A percentile compares a stretch with the other conserved stretches of the same genome.
Evolutionary conservation across 2,888 invertebrate genomes (phyloP).

Genomic region (Volucella inflata): DNA sequence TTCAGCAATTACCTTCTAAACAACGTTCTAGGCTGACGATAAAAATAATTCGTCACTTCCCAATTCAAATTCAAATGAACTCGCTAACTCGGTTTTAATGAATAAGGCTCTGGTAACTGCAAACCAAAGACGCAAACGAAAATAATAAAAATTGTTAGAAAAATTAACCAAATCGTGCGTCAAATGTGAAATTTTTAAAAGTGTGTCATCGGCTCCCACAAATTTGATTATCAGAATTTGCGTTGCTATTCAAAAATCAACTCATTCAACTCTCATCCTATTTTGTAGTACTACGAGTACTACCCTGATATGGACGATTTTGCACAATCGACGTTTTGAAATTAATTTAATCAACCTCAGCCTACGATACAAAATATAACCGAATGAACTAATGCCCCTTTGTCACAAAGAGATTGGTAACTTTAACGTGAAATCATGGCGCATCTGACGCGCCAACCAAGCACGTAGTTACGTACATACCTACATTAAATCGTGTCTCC

Average conservation of each 20-base stretch:
- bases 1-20: neutral
- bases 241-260: neutral
- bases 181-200: constrained; percentile 16
- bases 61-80: neutral
- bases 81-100: neutral
- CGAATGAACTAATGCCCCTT: neutral
- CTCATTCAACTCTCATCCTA: neutral
- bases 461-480: neutral
- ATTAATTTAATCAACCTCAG: neutral
- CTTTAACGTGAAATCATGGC: constrained; percentile 26
- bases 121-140: constrained; percentile 16
- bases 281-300: neutral
- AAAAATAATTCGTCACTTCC: neutral
- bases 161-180: constrained; percentile 18
- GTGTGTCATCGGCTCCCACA: constrained; percentile 25
- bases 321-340: constrained; percentile 13
- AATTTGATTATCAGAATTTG: constrained; percentile 1
- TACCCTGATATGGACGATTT: neutral
- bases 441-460: constrained; percentile 29
- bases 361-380: constrained; percentile 1
- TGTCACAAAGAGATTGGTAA: neutral
- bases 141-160: constrained; percentile 17
- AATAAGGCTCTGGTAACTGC: neutral
- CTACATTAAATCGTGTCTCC: neutral
- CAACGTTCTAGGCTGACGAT: neutral